These are phyloP conservation scores for Erebia palarica DNA, from an alignment of 2,888 invertebrate species.

Conservation along the genomic window DNA sequence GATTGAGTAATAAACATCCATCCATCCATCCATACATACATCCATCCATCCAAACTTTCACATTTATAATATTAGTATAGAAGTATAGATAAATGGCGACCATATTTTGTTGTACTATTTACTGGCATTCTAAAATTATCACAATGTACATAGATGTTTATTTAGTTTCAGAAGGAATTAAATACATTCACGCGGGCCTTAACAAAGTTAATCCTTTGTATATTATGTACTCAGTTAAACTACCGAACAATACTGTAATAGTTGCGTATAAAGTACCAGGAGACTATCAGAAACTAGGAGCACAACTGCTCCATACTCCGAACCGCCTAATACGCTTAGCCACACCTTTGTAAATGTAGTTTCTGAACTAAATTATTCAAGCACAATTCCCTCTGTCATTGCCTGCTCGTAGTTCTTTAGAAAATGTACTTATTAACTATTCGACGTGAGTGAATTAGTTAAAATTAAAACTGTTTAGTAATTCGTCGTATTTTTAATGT, in stretches of 20 bases:
- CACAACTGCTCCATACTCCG: neutral
- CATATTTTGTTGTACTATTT: too few relatives aligned
- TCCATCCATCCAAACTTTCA: too few relatives aligned
- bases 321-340: slow-evolving; percentile 13
- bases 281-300: slow-evolving; percentile 15
- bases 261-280: slow-evolving; percentile 16
- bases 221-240: neutral
- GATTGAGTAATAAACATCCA: too few relatives aligned
- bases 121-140: neutral
- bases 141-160: neutral
- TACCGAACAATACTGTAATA: slow-evolving; percentile 3
- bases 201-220: neutral
- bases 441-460: slow-evolving; percentile 4
- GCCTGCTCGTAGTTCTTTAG: neutral
- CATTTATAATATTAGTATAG: too few relatives aligned
- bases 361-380: slow-evolving; percentile 24
- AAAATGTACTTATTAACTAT: slow-evolving; percentile 10
- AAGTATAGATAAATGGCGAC: too few relatives aligned
- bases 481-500: neutral
- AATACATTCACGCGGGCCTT: neutral
- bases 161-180: neutral
- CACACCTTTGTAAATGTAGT: slow-evolving; percentile 21
- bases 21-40: too few relatives aligned
- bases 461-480: neutral
- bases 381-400: slow-evolving; percentile 5